These are phyloP conservation scores for Stratiomys singularior DNA, from an alignment of 2,888 invertebrate genomes.

Conservation along the genomic window DNA sequence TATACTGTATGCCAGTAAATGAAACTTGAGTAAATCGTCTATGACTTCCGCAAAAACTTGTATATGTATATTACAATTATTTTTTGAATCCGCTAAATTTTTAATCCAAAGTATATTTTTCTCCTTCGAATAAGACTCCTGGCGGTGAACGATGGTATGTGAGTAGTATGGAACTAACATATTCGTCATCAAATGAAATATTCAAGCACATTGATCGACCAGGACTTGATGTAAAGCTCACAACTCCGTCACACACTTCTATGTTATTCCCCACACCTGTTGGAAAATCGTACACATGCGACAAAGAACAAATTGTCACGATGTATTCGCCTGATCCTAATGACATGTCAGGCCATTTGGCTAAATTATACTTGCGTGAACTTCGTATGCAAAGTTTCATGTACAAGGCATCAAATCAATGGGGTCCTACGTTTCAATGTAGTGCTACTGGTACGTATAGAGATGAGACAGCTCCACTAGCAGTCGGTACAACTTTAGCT, in stretches of 20 bases:
- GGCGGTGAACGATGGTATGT: conserved; percentile 92
- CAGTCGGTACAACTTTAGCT: conserved; percentile 85
- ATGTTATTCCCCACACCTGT: conserved; percentile 87
- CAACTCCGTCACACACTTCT: conserved; percentile 69
- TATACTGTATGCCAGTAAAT: too few species aligned
- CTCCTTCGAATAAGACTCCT: conserved; percentile 75
- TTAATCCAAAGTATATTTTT: background rate
- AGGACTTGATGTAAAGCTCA: conserved; percentile 68
- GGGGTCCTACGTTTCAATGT: conserved; percentile 65
- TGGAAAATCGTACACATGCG: conserved; percentile 84
- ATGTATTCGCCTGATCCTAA: conserved; percentile 69
- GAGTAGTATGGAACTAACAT: conserved; percentile 78
- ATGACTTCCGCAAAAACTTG: too few species aligned
- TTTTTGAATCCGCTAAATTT: too few species aligned
- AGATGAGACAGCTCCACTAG: conserved; percentile 86
- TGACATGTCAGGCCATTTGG: conserved; percentile 68
- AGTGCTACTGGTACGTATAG: conserved; percentile 69
- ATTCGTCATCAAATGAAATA: conserved; percentile 74
- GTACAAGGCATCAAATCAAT: conserved; percentile 79
- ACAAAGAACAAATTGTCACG: conserved; percentile 74
- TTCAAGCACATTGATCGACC: conserved; percentile 72
- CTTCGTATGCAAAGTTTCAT: conserved; percentile 88
- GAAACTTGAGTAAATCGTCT: too few species aligned
- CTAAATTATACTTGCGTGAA: conserved; percentile 73
- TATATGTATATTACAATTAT: too few species aligned